Evolutionary conservation across 1,140 invertebrate genomes (phyloP), one percentile per base, ranked within the genome.

Genomic region (Sipha flava): DNA sequence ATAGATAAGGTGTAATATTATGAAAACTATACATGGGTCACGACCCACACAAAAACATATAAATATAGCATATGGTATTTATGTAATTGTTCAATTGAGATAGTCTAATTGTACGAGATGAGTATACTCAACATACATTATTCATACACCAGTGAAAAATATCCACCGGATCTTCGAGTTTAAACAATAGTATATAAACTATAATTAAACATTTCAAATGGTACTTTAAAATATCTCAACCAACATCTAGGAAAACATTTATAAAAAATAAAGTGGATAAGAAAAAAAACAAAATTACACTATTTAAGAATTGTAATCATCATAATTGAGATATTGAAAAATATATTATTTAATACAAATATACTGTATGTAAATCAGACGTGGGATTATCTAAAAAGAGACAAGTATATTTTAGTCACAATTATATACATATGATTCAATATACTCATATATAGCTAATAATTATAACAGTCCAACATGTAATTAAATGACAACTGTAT

Each of bases 71-170:
- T 29, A 37, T 21, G 26, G 34, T 43, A 59, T 54, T 40, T 75
- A 34, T 57, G 52, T 57, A 77, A 59, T 77, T 77, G 73, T 77
- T 59, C 73, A 77, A 77, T 77, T 59, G 52, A 57, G 37, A 59
- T 40, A 52, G 73, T 77, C 73, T 59, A 77, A 77, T 75, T 54
- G 9, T 40, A 75, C 0, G 6, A 54, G 12, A 54, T 10, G 26
- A 9, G 34, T 16, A 52, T 47, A 29, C 34, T 14, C 49, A 52
- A 43, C 52, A 77, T 77, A 57, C 52, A 77, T 77, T 59, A 77
- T 77, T 77, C 16, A 77, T 77, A 18, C 16, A 14, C 26, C 34
- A 37, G 43, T 43, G 73, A 59, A 21, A 77, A 57, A 59, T 59
- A 59, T 57, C 49, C 49, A 77, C 73, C 73, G 73, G 73, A 77